Percentiles rank a stretch among this genome's conserved stretches.
Conservation (phyloP, 92 coral and sea anemone genomes). For the Micromussa lordhowensis region DNA sequence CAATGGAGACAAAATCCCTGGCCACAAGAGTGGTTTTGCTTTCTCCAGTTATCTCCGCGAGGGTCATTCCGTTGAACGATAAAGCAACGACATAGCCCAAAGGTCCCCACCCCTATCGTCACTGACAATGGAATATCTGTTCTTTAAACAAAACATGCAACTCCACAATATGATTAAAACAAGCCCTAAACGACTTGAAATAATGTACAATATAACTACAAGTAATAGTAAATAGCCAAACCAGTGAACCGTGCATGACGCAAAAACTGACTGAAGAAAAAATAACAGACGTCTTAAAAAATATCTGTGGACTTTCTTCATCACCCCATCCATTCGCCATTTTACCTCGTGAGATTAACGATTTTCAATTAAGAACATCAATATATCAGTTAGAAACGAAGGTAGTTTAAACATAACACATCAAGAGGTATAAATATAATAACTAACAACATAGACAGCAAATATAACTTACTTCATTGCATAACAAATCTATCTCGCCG, state of each 20-base stretch:
- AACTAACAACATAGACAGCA: not conserved
- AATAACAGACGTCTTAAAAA: too few relatives aligned
- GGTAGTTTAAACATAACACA: not conserved
- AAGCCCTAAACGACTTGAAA: not conserved
- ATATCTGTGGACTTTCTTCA: not conserved
- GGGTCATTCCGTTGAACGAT: too few relatives aligned
- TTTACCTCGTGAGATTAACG: not conserved
- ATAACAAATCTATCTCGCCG: constrained; percentile 31
- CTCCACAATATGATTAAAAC: not conserved
- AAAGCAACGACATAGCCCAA: not conserved
- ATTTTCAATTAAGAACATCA: not conserved
- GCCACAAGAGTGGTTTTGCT: too few relatives aligned
- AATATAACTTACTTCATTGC: constrained; percentile 56
- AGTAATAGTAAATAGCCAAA: not conserved
- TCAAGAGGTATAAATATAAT: not conserved
- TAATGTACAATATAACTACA: not conserved
- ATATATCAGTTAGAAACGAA: not conserved
- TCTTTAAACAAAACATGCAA: not conserved
- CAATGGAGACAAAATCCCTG: too few relatives aligned
- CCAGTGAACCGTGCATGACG: too few relatives aligned
- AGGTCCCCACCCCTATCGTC: not conserved
- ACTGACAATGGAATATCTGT: too few relatives aligned
- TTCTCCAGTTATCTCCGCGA: not conserved
- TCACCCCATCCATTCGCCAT: not conserved
- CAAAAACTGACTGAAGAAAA: not conserved